phyloP scores from a whole-genome alignment of 2,888 invertebrate genomes.

The Zelleria hepariella region DNA sequence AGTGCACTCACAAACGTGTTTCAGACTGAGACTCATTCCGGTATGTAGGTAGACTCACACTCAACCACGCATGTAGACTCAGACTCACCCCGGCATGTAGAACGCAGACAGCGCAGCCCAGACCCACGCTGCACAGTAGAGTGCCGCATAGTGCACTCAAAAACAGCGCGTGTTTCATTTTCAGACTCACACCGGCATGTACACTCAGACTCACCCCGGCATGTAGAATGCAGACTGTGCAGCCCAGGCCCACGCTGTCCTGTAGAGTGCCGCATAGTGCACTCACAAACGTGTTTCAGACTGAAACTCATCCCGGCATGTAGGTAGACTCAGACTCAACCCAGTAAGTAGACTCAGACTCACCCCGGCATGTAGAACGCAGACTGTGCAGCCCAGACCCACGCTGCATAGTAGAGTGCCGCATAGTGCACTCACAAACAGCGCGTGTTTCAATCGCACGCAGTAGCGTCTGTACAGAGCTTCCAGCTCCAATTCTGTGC shows the following conservation, averaged over 20 bases:
- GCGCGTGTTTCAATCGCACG: slow-evolving; percentile 79
- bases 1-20: slow-evolving; percentile 80
- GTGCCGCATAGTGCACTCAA: slow-evolving; percentile 80
- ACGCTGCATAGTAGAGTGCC: slow-evolving; percentile 75
- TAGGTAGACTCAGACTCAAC: no score
- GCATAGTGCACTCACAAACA: slow-evolving; percentile 80
- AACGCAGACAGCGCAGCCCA: slow-evolving; percentile 74
- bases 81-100: slow-evolving; percentile 71
- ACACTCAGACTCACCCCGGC: slow-evolving; percentile 21
- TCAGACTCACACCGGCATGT: slow-evolving; percentile 53
- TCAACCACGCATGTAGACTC: slow-evolving; percentile 52
- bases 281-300: slow-evolving; percentile 84
- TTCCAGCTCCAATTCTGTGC: slow-evolving; percentile 75
- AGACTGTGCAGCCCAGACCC: slow-evolving; percentile 74
- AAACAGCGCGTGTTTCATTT: slow-evolving; percentile 82
- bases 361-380: slow-evolving; percentile 71
- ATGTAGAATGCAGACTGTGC: slow-evolving; percentile 72
- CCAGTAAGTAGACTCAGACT: no score
- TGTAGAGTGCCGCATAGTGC: slow-evolving; percentile 77
- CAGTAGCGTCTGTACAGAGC: slow-evolving; percentile 80
- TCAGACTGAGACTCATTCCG: no score
- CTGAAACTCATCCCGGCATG: no score
- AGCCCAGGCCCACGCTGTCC: slow-evolving; percentile 73
- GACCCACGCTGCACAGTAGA: slow-evolving; percentile 70
- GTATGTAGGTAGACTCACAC: no score